Evolutionary conservation across 1,140 invertebrate species (phyloP).

Genomic region (Acromyrmex charruanus): DNA sequence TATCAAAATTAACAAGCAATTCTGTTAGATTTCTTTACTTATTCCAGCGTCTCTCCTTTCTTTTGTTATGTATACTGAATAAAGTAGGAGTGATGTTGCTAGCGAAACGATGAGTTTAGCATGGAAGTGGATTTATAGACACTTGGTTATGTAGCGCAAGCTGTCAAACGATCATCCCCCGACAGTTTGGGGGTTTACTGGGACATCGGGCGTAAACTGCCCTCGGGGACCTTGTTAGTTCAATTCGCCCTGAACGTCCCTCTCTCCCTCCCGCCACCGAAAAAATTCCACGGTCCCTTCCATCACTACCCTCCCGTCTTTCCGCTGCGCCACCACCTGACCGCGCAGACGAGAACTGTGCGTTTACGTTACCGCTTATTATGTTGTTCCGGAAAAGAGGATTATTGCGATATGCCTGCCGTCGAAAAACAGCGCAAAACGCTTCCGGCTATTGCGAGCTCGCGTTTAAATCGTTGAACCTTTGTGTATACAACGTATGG

Average conservation of each 20-base stretch:
- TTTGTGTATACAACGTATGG: constrained; percentile 49
- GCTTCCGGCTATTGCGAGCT: constrained; percentile 52
- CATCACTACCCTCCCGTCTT: constrained; percentile 33
- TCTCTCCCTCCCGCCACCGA: background rate
- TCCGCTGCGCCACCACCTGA: constrained; percentile 14
- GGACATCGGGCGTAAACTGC: constrained; percentile 84
- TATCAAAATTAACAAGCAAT: background rate
- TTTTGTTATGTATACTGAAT: background rate
- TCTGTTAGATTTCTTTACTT: constrained; percentile 3
- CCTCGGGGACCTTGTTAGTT: constrained; percentile 86
- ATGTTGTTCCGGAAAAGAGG: constrained; percentile 66
- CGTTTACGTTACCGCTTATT: constrained; percentile 74
- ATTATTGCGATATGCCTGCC: constrained; percentile 67
- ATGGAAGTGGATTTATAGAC: constrained; percentile 60
- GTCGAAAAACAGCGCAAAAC: constrained; percentile 60
- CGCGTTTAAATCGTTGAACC: constrained; percentile 54
- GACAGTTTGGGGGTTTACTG: constrained; percentile 79
- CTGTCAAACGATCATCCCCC: constrained; percentile 73
- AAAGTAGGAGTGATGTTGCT: constrained; percentile 18
- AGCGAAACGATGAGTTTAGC: background rate
- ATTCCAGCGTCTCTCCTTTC: background rate
- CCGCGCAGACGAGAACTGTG: constrained; percentile 36
- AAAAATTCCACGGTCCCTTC: constrained; percentile 58
- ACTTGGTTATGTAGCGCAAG: constrained; percentile 57
- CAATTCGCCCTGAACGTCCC: constrained; percentile 79